Evolutionary conservation across 2,888 invertebrate species (phyloP).

Genomic region (Sinopyrophorus schimmeli): DNA sequence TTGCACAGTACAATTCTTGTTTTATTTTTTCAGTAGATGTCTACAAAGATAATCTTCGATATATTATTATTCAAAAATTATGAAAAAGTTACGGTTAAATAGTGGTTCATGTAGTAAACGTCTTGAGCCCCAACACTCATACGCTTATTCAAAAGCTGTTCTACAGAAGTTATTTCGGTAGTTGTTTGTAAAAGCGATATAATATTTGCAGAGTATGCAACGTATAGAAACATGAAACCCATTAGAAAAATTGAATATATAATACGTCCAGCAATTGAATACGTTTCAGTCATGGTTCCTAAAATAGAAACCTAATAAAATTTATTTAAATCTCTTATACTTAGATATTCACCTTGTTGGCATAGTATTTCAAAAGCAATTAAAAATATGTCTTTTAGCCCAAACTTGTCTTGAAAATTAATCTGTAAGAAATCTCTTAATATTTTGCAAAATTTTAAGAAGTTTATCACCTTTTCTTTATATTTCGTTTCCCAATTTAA

Average conservation of each 20-base stretch:
- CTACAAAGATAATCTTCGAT: too few species aligned
- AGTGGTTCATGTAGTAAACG: constrained; percentile 54
- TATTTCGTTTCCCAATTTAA: constrained; percentile 43
- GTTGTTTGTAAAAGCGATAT: constrained; percentile 69
- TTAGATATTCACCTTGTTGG: constrained; percentile 59
- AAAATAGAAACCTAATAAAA: background rate
- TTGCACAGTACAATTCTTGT: constrained; percentile 1
- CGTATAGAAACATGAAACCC: constrained; percentile 62
- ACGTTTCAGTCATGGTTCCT: constrained; percentile 51
- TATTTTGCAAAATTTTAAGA: too few species aligned
- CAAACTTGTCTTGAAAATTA: constrained; percentile 6
- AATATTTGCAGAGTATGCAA: constrained; percentile 69
- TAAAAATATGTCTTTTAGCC: constrained; percentile 45
- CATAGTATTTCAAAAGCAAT: constrained; percentile 57
- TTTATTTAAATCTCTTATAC: background rate
- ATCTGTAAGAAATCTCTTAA: too few species aligned
- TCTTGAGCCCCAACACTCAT: constrained; percentile 66
- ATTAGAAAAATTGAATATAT: constrained; percentile 45
- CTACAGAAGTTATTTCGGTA: constrained; percentile 59
- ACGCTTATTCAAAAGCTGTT: constrained; percentile 62
- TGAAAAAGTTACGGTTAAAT: constrained; percentile 73
- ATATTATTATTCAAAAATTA: too few species aligned
- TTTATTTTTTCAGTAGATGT: too few species aligned
- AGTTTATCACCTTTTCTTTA: constrained; percentile 3
- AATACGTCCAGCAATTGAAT: constrained; percentile 56